Conservation (phyloP, 2,888 invertebrate species). For the Mimumesa dahlbomi region DNA sequence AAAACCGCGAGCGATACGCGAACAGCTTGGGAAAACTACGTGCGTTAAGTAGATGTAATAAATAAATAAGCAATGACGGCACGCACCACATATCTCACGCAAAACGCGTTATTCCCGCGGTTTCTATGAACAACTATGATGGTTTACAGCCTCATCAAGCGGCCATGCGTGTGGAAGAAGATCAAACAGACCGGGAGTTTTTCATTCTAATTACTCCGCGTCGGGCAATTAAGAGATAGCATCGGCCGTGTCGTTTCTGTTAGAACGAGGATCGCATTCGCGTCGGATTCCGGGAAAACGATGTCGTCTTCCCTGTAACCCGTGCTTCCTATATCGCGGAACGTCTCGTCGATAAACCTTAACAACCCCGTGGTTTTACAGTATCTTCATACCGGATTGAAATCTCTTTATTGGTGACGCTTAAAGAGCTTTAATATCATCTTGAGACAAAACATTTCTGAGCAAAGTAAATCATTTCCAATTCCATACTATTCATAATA, state of each 20-base stretch:
- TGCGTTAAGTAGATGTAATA: constrained; percentile 48
- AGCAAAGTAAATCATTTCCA: too few species aligned
- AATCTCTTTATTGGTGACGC: too few species aligned
- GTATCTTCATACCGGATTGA: too few species aligned
- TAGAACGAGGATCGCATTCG: constrained; percentile 23
- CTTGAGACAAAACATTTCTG: too few species aligned
- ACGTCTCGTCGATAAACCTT: too few species aligned
- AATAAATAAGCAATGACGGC: constrained; percentile 75
- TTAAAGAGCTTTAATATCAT: too few species aligned
- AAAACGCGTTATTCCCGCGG: constrained; percentile 51
- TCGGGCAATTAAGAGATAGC: constrained; percentile 66
- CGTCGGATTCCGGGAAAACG: constrained; percentile 21
- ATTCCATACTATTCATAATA: too few species aligned
- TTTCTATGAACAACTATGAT: constrained; percentile 34
- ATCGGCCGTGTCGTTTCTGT: constrained; percentile 44
- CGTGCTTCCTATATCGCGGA: not conserved
- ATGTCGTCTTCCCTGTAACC: constrained; percentile 2
- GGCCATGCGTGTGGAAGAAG: constrained; percentile 49
- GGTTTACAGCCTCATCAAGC: constrained; percentile 66
- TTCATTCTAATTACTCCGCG: constrained; percentile 67
- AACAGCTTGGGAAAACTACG: constrained; percentile 24
- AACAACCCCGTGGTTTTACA: too few species aligned
- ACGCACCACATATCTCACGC: constrained; percentile 75
- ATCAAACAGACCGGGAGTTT: constrained; percentile 77
- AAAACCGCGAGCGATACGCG: constrained; percentile 7